Base-by-base conservation (phyloP, 2,888 invertebrate species). In the Metopia argyrocephala region DNA sequence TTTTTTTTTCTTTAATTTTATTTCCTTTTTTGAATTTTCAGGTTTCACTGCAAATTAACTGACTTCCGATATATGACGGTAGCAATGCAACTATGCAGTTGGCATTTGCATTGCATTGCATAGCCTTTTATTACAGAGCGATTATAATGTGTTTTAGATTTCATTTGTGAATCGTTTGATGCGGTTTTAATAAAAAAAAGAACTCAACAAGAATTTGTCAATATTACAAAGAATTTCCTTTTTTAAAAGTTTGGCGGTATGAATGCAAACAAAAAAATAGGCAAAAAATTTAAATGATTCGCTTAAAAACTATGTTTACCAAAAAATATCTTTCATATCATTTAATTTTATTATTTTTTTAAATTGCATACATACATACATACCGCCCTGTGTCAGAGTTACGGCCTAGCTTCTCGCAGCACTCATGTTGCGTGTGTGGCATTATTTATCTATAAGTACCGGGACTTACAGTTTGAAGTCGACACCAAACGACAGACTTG, bases 41-140 rank as follows among this genome's bases (percentile, higher is more conserved):
- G 56, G 46, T 57, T 56, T 46, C 71, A 76, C 74, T 68, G 79
- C 75, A 79, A 82, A 83, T 82, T 83, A 79, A 79, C 75, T 62
- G 52, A 61, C 83, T 79, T 81, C 81, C 76, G 76, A 57, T 66
- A 21, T 52, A 78, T 54, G 66, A 54, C 65, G 64, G 62, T 21
- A 38, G 56, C 69, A 56, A 62, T 57, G 38, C 38, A 38, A 38
- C 15, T 3, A n/a, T n/a, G 76, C 64, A 56, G 31, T 56, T 21
- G 31, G 18, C 38, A 38, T 38, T 38, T 9, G 15, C 15, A 38
- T 15, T 38, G 38, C 38, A 15, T 38, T 38, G 38, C 38, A 12
- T 38, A 12, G 38, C 12, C 15, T 3, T 12, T 38, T 15, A 38
- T 38, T 15, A 38, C 1, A 0, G 15, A 15, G 12, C 12, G 38